Percentiles rank a stretch among this genome's conserved stretches.
phyloP scores from a whole-genome alignment of 2,797 vertebrate genomes.

The Erithacus rubecula region DNA sequence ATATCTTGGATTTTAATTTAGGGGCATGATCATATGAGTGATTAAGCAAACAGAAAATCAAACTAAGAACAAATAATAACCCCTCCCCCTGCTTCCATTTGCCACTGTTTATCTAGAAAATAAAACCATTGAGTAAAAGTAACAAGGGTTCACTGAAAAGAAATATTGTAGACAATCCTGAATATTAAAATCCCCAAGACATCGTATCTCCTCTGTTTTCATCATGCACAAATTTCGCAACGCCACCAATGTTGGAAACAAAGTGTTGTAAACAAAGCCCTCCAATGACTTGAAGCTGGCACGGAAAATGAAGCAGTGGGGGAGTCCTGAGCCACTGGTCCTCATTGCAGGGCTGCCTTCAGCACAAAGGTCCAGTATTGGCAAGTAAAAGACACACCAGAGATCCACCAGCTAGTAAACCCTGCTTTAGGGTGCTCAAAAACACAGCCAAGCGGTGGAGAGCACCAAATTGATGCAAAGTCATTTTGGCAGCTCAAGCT shows the following conservation, averaged over 20 bases:
- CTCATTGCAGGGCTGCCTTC: not conserved
- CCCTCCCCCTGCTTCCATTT: not conserved
- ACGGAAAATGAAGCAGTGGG: rapidly evolving
- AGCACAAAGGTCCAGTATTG: not conserved
- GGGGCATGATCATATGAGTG: not conserved
- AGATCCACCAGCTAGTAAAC: not conserved
- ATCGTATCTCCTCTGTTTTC: not conserved
- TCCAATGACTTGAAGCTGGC: not conserved
- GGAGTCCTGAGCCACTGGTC: not conserved
- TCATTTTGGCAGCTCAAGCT: not conserved
- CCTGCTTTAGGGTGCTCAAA: not conserved
- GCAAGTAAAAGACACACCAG: not conserved
- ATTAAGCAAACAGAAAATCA: not conserved
- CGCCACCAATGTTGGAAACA: not conserved
- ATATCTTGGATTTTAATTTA: not conserved
- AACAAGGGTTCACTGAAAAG: not conserved
- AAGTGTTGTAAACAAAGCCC: not conserved
- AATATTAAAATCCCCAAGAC: not conserved
- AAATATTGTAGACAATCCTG: not conserved
- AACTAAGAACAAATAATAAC: not conserved
- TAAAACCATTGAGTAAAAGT: not conserved
- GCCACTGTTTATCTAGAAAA: not conserved
- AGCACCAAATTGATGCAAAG: not conserved
- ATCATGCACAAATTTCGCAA: not conserved
- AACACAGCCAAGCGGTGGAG: not conserved